Conservation (phyloP, 2,888 invertebrate species). For the Mythimna ferrago region DNA sequence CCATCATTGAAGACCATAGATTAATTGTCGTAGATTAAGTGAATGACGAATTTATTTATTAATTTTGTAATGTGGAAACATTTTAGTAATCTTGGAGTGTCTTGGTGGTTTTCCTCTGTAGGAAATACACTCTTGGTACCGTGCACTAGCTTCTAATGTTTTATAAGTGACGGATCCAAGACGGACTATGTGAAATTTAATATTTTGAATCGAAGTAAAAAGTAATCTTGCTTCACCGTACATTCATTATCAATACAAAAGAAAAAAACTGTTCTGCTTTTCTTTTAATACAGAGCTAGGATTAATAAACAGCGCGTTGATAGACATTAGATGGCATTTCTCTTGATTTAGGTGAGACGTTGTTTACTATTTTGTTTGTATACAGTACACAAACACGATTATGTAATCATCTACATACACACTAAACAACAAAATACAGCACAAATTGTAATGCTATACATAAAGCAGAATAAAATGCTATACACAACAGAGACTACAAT, state of each 20-base stretch:
- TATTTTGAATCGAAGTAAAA: too few relatives aligned
- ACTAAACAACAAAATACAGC: slow-evolving; percentile 26
- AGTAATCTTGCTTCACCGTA: too few relatives aligned
- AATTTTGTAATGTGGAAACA: too few relatives aligned
- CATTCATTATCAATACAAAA: not conserved
- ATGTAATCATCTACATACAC: slow-evolving; percentile 4
- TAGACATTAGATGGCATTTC: slow-evolving; percentile 19
- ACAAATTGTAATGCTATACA: not conserved
- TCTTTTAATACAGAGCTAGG: not conserved
- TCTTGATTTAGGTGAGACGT: slow-evolving; percentile 5
- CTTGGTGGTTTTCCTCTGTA: too few relatives aligned
- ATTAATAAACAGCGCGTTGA: slow-evolving; percentile 9
- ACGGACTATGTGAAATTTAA: too few relatives aligned
- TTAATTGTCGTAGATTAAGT: not conserved
- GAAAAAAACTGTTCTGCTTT: not conserved
- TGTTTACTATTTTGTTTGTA: slow-evolving; percentile 40
- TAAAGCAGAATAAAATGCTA: not conserved
- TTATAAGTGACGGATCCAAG: too few relatives aligned
- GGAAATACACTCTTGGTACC: too few relatives aligned
- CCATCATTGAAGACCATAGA: not conserved
- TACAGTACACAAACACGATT: slow-evolving; percentile 31
- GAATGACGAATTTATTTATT: not conserved
- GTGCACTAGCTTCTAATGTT: too few relatives aligned
- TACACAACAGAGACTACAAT: not conserved
- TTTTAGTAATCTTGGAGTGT: not conserved